These are phyloP conservation scores for Aythya fuligula DNA, from an alignment of 2,797 vertebrate genomes.

Conservation along the genomic window DNA sequence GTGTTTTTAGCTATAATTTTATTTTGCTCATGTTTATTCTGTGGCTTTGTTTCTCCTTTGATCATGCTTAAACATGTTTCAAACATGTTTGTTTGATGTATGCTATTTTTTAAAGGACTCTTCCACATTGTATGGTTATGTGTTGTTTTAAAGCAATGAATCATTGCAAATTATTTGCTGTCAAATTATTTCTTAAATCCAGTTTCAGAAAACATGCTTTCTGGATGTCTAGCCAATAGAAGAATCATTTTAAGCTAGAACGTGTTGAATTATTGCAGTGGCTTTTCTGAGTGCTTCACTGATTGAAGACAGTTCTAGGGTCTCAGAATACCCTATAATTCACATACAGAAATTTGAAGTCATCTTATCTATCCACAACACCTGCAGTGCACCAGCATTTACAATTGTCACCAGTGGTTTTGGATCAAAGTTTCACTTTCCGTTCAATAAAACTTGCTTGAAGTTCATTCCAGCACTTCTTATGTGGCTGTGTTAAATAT, in stretches of 20 bases:
- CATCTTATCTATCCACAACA: not conserved
- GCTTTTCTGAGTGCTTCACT: not conserved
- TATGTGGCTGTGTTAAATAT: not conserved
- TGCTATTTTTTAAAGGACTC: slow-evolving; percentile 30
- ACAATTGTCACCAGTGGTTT: not conserved
- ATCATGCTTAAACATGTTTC: slow-evolving; percentile 74
- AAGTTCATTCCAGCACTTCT: not conserved
- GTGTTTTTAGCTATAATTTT: slow-evolving; percentile 64
- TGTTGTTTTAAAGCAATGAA: slow-evolving; percentile 12
- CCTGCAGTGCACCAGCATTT: not conserved
- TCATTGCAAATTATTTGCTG: slow-evolving; percentile 33
- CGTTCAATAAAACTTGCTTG: not conserved
- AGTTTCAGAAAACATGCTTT: slow-evolving; percentile 23
- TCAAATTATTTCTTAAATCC: slow-evolving; percentile 44
- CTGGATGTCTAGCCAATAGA: not conserved
- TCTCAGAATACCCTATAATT: not conserved
- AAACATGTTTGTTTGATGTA: slow-evolving; percentile 75
- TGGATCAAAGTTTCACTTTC: not conserved
- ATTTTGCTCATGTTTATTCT: slow-evolving; percentile 70
- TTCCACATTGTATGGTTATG: slow-evolving; percentile 19
- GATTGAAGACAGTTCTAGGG: not conserved
- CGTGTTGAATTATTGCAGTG: not conserved
- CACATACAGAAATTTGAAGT: not conserved
- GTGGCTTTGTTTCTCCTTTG: slow-evolving; percentile 73
- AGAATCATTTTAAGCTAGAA: not conserved